These are phyloP conservation scores for Rhizomys pruinosus DNA, from an alignment of 2,113 vertebrate genomes.

Conservation along the genomic window DNA sequence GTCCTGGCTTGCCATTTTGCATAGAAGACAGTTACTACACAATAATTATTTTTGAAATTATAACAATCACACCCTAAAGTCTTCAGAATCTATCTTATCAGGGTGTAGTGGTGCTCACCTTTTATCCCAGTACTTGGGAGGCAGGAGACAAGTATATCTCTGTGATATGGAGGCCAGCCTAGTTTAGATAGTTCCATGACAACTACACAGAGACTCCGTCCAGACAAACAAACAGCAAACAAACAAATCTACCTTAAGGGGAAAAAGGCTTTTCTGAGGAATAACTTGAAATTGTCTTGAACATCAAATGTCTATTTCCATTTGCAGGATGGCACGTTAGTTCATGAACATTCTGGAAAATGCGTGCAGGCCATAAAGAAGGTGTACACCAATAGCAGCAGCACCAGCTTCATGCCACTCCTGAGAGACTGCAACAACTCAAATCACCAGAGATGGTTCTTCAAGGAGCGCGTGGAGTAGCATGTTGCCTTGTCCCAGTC, in stretches of 20 bases:
- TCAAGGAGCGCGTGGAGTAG: slow-evolving; percentile 88
- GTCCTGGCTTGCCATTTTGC: neutral
- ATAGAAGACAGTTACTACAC: neutral
- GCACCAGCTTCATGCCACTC: slow-evolving; percentile 87
- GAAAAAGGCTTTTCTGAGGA: neutral
- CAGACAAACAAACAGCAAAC: no score
- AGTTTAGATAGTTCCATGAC: no score
- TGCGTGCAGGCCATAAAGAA: slow-evolving; percentile 90
- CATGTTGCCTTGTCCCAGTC: neutral
- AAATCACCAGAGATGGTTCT: slow-evolving; percentile 93
- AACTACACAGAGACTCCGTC: no score
- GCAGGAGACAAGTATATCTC: no score
- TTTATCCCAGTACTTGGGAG: no score
- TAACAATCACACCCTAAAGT: neutral
- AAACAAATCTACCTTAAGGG: neutral
- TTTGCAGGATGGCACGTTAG: slow-evolving; percentile 91
- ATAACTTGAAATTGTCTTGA: neutral
- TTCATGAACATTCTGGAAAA: slow-evolving; percentile 90
- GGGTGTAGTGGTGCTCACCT: no score
- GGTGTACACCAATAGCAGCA: slow-evolving; percentile 43
- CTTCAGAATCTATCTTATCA: no score
- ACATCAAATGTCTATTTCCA: slow-evolving; percentile 15
- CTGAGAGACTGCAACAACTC: slow-evolving; percentile 89
- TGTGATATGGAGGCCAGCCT: no score
- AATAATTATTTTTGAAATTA: neutral